phyloP scores from a whole-genome alignment of 1,140 invertebrate species.

The Pissodes strobi region DNA sequence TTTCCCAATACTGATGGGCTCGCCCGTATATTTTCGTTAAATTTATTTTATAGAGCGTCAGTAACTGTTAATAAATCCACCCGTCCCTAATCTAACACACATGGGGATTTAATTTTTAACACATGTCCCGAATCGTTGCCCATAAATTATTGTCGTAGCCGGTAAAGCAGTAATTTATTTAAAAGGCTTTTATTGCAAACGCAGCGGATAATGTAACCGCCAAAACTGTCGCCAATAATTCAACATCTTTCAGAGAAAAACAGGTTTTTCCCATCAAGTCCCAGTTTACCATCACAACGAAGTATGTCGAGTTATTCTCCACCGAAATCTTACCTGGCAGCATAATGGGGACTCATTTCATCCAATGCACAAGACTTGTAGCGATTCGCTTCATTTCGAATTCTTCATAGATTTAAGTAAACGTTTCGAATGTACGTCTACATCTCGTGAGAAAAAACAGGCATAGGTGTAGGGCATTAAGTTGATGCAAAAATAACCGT shows the following conservation, averaged over 20 bases:
- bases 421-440: too few species aligned
- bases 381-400: too few species aligned
- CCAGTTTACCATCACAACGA: neutral
- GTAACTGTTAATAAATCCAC: neutral
- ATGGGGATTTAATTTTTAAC: slow-evolving; percentile 22
- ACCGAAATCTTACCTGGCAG: too few species aligned
- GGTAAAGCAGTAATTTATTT: slow-evolving; percentile 11
- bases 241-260: slow-evolving; percentile 1
- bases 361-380: too few species aligned
- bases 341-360: too few species aligned
- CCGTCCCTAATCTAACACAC: slow-evolving; percentile 12
- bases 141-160: slow-evolving; percentile 14
- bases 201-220: slow-evolving; percentile 7
- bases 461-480: too few species aligned
- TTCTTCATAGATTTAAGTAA: too few species aligned
- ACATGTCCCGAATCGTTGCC: slow-evolving; percentile 10
- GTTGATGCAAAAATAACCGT: too few species aligned
- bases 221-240: slow-evolving; percentile 19
- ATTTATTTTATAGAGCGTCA: neutral
- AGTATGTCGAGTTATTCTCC: slow-evolving; percentile 9
- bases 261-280: slow-evolving; percentile 8
- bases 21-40: too few species aligned
- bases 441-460: too few species aligned
- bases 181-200: slow-evolving; percentile 21
- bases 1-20: too few species aligned